Percentiles rank a stretch among this genome's conserved stretches.
These are phyloP conservation scores for Panthera uncia DNA, from an alignment of 2,113 vertebrate genomes.

Conservation along the genomic window DNA sequence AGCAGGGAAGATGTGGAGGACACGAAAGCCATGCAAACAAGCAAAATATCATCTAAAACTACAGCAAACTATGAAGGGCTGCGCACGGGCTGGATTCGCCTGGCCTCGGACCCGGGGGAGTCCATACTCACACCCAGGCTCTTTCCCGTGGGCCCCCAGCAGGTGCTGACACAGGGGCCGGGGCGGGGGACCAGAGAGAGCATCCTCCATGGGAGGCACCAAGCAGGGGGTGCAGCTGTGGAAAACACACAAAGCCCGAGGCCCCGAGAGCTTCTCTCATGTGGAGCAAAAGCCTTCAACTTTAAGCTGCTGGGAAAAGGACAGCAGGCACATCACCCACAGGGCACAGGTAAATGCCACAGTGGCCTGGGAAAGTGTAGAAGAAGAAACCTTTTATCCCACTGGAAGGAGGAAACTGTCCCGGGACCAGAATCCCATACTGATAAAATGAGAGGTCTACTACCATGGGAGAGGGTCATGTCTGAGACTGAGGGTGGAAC, in stretches of 20 bases:
- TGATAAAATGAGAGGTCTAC: not conserved
- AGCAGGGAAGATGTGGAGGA: not conserved
- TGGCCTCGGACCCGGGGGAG: not conserved
- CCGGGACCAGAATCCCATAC: not conserved
- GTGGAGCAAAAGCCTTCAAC: not conserved
- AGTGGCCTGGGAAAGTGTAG: not conserved
- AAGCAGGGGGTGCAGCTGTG: not conserved
- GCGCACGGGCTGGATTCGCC: not conserved
- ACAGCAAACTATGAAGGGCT: not conserved
- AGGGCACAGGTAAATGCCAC: not conserved
- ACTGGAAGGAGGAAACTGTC: not conserved
- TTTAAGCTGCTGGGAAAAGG: not conserved
- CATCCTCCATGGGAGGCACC: not conserved
- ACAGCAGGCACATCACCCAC: not conserved
- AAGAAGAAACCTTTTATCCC: not conserved
- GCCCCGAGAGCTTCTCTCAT: not conserved
- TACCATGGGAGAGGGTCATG: too few relatives aligned
- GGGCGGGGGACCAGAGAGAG: not conserved
- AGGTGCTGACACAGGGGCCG: not conserved
- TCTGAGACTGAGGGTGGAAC: not conserved
- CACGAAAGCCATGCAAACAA: not conserved
- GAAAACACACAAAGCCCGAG: not conserved
- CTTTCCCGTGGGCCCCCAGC: not conserved
- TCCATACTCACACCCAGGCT: not conserved
- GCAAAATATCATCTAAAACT: not conserved